Base-by-base conservation (phyloP, 2,888 invertebrate genomes). In the Perizoma flavofasciatum region DNA sequence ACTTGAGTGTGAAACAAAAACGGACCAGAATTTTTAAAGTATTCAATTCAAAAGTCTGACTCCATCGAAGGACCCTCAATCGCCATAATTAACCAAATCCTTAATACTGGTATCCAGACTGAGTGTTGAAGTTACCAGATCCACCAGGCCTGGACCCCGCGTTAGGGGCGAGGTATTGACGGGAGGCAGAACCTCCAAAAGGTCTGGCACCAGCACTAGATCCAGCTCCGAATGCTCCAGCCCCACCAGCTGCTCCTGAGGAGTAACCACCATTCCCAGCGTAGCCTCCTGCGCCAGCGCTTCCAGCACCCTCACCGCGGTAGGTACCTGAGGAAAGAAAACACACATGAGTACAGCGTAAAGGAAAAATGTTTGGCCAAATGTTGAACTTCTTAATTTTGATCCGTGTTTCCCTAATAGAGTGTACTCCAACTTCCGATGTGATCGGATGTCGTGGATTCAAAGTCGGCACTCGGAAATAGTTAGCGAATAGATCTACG, bases 41-140 rank as follows among this genome's bases (percentile, higher is more conserved):
- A 22, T 22, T 22, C 22, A 22, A 69, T 68, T 66, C 66, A 69
- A 49, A 52, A 52, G 41, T n/a, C 9, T 44, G 5, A 11, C 44
- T 7, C 34, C 10, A 46, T 51, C 74, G 66, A 49, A 67, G 68
- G 58, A 69, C 74, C 76, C 71, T 74, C 75, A 64, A 68, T 65
- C 43, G 56, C 39, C 72, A 73, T 69, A 64, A 72, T 40, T 7
- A 22, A 40, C 40, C 11, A 22, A 40, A 22, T 45, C 11, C 50
- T 81, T 88, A 92, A 67, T 92, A 92, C 62, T 75, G 81, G 85
- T 92, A 92, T 39, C 92, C 92, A 57, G 89, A 77, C 67, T 88
- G 89, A 10, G 89, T 69, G 81, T 89, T 91, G 85, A 83, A 92
- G 83, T 87, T 92, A 3, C 91, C 90, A 41, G 82, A 82, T 7